These are phyloP conservation scores for Drosophila mauritiana DNA, from an alignment of 1,140 invertebrate genomes.

Conservation along the genomic window DNA sequence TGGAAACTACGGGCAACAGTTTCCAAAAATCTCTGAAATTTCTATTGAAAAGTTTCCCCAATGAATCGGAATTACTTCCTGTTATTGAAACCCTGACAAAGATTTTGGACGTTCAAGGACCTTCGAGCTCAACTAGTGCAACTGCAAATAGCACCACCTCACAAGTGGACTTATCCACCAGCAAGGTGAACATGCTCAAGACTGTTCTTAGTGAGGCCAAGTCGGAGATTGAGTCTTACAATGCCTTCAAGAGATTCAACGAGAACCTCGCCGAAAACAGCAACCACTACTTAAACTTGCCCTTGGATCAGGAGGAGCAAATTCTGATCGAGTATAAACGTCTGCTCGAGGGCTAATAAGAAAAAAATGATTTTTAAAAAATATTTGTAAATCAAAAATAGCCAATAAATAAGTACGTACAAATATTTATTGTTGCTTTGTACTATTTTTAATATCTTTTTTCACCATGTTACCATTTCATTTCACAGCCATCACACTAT, in stretches of 20 bases:
- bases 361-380: slow-evolving; percentile 5
- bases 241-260: slow-evolving; percentile 86
- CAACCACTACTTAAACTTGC: slow-evolving; percentile 87
- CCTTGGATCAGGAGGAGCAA: slow-evolving; percentile 87
- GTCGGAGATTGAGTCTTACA: slow-evolving; percentile 52
- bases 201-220: slow-evolving; percentile 46
- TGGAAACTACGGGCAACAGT: slow-evolving; percentile 86
- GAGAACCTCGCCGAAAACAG: slow-evolving; percentile 86
- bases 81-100: slow-evolving; percentile 36
- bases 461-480: slow-evolving; percentile 5
- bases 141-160: neutral
- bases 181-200: slow-evolving; percentile 29
- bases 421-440: too few species aligned
- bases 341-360: slow-evolving; percentile 82
- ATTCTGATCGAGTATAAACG: slow-evolving; percentile 87
- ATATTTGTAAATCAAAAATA: neutral
- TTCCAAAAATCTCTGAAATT: slow-evolving; percentile 87
- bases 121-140: slow-evolving; percentile 12
- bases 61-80: slow-evolving; percentile 39
- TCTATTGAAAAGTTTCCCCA: slow-evolving; percentile 77
- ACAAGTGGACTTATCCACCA: slow-evolving; percentile 19
- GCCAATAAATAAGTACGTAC: too few species aligned
- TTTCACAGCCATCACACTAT: slow-evolving; percentile 1
- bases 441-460: too few species aligned
- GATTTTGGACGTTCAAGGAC: neutral